Conservation (phyloP, 2,113 vertebrate species). For the Sakesphorus luctuosus region DNA sequence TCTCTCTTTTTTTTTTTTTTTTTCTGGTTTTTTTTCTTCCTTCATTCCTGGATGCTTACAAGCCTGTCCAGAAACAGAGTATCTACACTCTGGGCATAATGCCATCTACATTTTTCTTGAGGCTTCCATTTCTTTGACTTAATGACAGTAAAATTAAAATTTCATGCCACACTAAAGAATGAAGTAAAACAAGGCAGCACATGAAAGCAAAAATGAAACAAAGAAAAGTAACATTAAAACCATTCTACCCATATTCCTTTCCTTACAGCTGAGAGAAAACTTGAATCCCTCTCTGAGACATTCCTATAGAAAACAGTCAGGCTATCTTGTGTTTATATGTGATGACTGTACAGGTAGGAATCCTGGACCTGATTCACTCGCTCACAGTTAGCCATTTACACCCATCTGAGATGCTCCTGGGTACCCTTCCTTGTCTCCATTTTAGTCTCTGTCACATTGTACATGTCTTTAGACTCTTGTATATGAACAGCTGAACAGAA, state of each 20-base stretch:
- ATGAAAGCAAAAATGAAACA: not conserved
- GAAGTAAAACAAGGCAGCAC: not conserved
- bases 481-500: not conserved
- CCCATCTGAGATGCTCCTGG: not conserved
- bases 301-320: not conserved
- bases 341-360: not conserved
- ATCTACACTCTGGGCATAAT: not conserved
- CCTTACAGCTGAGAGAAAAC: not conserved
- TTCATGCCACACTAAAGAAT: not conserved
- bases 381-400: not conserved
- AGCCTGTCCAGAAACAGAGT: not conserved
- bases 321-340: not conserved
- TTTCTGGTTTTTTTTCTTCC: too few relatives aligned
- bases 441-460: not conserved
- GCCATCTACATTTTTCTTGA: not conserved
- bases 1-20: too few relatives aligned
- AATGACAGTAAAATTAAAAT: not conserved
- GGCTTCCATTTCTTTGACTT: not conserved
- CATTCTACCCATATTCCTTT: not conserved
- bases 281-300: not conserved
- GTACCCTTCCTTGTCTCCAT: not conserved
- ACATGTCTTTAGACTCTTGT: not conserved
- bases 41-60: not conserved
- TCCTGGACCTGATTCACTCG: not conserved
- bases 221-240: not conserved